phyloP scores from a whole-genome alignment of 1,140 invertebrate species.

The Diachasmimorpha longicaudata region DNA sequence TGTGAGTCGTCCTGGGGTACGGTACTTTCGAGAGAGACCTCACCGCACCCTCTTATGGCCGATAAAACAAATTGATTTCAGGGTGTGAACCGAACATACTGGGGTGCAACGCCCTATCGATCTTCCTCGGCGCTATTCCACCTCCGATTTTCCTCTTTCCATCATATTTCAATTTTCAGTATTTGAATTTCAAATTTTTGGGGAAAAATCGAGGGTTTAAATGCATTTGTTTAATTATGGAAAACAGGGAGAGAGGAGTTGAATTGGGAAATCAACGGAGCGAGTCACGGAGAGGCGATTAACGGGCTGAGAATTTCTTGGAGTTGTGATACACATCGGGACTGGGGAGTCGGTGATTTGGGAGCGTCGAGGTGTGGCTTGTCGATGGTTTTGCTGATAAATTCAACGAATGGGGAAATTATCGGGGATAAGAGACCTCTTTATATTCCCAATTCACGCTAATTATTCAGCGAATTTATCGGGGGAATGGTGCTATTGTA shows the following conservation, averaged over 20 bases:
- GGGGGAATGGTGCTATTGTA: too few species aligned
- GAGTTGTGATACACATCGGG: not conserved
- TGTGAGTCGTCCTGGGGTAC: not conserved
- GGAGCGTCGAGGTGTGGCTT: not conserved
- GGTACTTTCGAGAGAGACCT: not conserved
- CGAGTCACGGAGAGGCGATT: not conserved
- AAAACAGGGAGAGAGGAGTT: not conserved
- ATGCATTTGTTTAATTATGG: not conserved
- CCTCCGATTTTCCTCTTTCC: not conserved
- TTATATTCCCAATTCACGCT: too few species aligned
- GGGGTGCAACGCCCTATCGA: conserved; percentile 21
- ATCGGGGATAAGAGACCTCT: too few species aligned
- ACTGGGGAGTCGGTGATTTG: not conserved
- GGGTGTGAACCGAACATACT: conserved; percentile 7
- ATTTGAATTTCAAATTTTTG: not conserved
- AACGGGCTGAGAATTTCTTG: not conserved
- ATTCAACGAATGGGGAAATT: not conserved
- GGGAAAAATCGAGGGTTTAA: not conserved
- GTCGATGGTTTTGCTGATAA: not conserved
- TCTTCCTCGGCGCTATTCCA: not conserved
- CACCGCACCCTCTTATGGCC: not conserved
- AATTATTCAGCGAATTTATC: too few species aligned
- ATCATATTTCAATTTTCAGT: not conserved
- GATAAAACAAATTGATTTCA: conserved; percentile 15
- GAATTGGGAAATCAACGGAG: not conserved